Conservation (phyloP, 2,888 invertebrate species). For the Epistrophella euchroma region DNA sequence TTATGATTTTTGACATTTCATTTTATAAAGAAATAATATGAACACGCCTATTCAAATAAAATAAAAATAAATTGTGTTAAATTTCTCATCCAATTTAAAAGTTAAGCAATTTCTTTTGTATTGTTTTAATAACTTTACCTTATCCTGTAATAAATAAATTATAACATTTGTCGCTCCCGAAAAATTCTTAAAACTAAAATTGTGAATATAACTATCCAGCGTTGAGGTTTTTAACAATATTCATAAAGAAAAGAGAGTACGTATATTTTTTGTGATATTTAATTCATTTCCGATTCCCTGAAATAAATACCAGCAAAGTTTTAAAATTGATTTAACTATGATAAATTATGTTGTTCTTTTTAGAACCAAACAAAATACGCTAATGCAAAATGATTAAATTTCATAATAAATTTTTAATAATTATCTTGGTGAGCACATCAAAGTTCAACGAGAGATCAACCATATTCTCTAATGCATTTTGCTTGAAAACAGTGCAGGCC, state of each 20-base stretch:
- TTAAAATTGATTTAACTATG: neutral
- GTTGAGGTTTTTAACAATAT: neutral
- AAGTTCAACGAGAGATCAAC: constrained; percentile 19
- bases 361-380: neutral
- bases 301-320: neutral
- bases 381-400: neutral
- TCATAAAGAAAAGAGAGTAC: neutral
- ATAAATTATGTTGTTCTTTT: neutral
- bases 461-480: neutral
- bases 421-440: neutral
- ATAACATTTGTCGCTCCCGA: neutral
- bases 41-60: constrained; percentile 22
- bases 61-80: constrained; percentile 27
- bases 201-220: neutral
- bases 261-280: neutral
- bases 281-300: neutral
- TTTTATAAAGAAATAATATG: neutral
- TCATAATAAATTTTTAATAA: neutral
- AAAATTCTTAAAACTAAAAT: neutral
- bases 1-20: neutral
- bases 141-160: neutral
- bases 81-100: constrained; percentile 16
- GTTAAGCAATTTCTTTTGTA: neutral
- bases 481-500: neutral
- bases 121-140: constrained; percentile 3